Percentiles rank a stretch among this genome's conserved stretches.
Conservation (phyloP, 2,797 vertebrate genomes). For the Anguilla obscura region DNA sequence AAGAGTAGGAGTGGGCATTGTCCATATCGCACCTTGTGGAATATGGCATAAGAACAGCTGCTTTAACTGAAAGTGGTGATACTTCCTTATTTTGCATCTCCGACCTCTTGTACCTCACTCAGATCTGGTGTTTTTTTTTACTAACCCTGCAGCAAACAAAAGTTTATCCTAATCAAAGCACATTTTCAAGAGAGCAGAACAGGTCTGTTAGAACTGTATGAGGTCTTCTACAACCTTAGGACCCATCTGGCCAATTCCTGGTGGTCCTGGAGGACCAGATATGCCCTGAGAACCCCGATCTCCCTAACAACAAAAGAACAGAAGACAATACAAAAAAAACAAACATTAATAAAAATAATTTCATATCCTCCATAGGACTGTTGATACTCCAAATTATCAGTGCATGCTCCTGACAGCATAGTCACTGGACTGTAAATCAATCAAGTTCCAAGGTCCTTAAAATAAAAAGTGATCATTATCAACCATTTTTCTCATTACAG, state of each 20-base stretch:
- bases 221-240: slow-evolving; percentile 61
- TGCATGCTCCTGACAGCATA: neutral
- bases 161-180: neutral
- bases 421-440: neutral
- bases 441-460: neutral
- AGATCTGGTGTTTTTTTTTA: neutral
- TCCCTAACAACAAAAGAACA: slow-evolving; percentile 64
- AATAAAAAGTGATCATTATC: neutral
- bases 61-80: neutral
- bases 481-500: neutral
- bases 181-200: neutral
- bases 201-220: neutral
- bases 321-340: slow-evolving; percentile 38
- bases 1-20: neutral
- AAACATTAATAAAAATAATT: neutral
- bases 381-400: neutral
- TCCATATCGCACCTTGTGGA: neutral
- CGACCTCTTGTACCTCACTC: neutral
- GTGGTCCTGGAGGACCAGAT: slow-evolving; percentile 69
- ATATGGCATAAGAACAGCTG: neutral
- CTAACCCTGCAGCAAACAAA: neutral
- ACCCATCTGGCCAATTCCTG: slow-evolving; percentile 69
- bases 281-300: slow-evolving; percentile 74
- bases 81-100: neutral
- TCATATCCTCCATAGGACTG: neutral